Percentiles rank a stretch among this genome's conserved stretches.
Evolutionary conservation across 2,888 invertebrate species (phyloP).

Genomic region (Pristionchus arcanus): DNA sequence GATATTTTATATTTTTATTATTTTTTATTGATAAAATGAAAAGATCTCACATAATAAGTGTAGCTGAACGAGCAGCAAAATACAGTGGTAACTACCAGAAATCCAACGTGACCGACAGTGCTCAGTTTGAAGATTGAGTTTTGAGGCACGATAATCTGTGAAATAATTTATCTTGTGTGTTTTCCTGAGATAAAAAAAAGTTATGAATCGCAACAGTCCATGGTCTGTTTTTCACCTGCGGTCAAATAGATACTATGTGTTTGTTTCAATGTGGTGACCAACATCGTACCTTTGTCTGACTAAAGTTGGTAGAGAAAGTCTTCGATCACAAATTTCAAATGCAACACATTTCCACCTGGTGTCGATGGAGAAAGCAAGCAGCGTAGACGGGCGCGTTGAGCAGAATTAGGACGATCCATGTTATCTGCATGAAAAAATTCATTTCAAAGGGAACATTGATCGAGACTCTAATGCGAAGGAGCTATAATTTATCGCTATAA

Average conservation of each 20-base stretch:
- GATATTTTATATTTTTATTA: neutral
- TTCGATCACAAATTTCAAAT: neutral
- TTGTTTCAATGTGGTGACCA: neutral
- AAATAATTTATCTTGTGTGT: neutral
- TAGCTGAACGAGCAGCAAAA: neutral
- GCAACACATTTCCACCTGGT: neutral
- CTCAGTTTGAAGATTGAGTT: neutral
- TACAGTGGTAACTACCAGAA: neutral
- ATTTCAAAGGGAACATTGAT: too few species aligned
- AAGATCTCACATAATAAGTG: neutral
- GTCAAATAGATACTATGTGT: too few species aligned
- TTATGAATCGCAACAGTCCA: neutral
- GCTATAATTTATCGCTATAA: too few species aligned
- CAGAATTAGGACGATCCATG: neutral
- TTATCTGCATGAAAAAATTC: too few species aligned
- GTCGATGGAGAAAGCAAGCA: neutral
- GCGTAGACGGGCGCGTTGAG: neutral
- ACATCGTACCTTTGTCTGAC: neutral
- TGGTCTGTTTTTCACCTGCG: neutral
- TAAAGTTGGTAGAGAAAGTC: neutral
- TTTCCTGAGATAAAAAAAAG: neutral
- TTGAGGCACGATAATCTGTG: neutral
- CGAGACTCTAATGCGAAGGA: too few species aligned
- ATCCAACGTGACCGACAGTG: neutral
- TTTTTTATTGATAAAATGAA: neutral